phyloP scores from a whole-genome alignment of 2,113 vertebrate genomes.

The Apodemus sylvaticus region DNA sequence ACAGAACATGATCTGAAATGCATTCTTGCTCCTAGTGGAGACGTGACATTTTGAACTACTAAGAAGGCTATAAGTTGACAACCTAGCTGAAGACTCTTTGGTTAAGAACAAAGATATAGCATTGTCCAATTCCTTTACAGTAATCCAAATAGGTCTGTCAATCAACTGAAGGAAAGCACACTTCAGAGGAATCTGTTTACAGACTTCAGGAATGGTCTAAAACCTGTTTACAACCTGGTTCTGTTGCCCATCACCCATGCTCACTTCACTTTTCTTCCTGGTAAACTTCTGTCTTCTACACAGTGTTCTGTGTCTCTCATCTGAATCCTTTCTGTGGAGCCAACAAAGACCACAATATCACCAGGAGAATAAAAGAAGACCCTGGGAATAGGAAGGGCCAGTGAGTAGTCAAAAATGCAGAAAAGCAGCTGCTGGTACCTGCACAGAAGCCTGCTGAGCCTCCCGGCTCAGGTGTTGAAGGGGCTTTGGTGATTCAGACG shows the following conservation, averaged over 20 bases:
- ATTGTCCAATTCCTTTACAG: neutral
- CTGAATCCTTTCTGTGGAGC: neutral
- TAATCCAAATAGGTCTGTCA: neutral
- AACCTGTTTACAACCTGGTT: neutral
- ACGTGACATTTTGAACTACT: neutral
- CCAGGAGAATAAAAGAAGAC: neutral
- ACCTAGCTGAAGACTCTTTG: neutral
- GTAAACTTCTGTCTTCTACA: neutral
- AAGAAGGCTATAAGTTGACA: neutral
- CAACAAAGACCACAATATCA: neutral
- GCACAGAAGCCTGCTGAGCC: neutral
- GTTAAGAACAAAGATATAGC: neutral
- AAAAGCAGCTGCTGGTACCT: neutral
- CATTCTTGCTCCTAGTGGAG: neutral
- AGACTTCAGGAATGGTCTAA: neutral
- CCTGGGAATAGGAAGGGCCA: neutral
- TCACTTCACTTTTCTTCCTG: neutral
- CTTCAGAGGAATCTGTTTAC: neutral
- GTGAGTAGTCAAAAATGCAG: neutral
- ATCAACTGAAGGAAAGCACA: neutral
- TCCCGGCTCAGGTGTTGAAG: neutral
- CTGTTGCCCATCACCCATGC: too few species aligned
- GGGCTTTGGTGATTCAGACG: neutral
- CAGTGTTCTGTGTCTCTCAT: neutral
- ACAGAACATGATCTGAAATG: neutral